These are phyloP conservation scores for Anoplophora glabripennis DNA, from an alignment of 1,140 invertebrate species.

Conservation along the genomic window DNA sequence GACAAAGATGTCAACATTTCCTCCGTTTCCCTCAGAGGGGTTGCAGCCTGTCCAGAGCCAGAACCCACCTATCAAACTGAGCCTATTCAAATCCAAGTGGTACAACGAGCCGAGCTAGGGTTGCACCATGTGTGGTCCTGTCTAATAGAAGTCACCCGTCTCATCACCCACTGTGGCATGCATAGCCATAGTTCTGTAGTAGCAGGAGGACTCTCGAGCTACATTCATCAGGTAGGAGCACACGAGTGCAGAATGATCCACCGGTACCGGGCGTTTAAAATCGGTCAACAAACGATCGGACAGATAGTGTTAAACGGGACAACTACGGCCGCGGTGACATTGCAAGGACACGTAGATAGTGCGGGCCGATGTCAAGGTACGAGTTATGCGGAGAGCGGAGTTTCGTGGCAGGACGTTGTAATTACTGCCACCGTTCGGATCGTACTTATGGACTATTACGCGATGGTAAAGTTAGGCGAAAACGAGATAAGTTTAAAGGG, in stretches of 20 bases:
- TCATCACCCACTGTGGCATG: constrained; percentile 21
- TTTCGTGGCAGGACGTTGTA: constrained; percentile 11
- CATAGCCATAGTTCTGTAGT: constrained; percentile 15
- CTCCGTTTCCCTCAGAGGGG: not conserved
- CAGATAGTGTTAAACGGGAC: constrained; percentile 3
- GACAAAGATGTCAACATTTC: not conserved
- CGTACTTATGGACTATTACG: constrained; percentile 4
- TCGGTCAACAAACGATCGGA: not conserved
- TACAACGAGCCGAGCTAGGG: not conserved
- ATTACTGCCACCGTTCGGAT: constrained; percentile 13
- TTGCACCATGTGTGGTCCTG: constrained; percentile 10
- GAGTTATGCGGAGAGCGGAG: constrained; percentile 7
- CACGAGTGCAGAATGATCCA: constrained; percentile 7
- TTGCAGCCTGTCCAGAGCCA: not conserved
- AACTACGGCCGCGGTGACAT: constrained; percentile 3
- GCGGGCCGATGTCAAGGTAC: constrained; percentile 9
- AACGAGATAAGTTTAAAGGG: constrained; percentile 11
- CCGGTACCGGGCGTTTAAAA: constrained; percentile 7
- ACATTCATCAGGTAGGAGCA: not conserved
- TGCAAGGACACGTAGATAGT: constrained; percentile 2
- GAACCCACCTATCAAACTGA: not conserved
- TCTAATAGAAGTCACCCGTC: constrained; percentile 16
- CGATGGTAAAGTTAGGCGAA: constrained; percentile 7
- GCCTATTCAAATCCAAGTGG: not conserved
- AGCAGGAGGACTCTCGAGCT: not conserved